Evolutionary conservation across 2,888 invertebrate genomes (phyloP).

Genomic region (Idaea dimidiata): DNA sequence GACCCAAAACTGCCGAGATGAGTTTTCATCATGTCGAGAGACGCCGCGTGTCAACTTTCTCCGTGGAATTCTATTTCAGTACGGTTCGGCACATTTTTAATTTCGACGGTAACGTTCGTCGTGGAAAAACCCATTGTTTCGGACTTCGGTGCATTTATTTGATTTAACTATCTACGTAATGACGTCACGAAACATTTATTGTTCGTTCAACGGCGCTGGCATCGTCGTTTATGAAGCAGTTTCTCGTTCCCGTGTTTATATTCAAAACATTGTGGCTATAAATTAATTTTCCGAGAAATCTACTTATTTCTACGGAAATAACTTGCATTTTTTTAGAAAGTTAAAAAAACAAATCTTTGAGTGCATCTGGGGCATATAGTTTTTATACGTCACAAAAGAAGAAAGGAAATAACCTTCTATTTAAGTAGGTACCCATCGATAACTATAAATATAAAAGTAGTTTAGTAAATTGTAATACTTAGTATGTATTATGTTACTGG

Average conservation of each 20-base stretch:
- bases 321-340: conserved; percentile 2
- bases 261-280: background rate
- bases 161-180: conserved; percentile 19
- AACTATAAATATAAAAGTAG: too few relatives aligned
- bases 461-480: too few relatives aligned
- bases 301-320: background rate
- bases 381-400: background rate
- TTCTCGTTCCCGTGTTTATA: conserved; percentile 9
- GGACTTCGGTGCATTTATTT: conserved; percentile 33
- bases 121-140: conserved; percentile 54
- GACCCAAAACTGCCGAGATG: conserved; percentile 70
- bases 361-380: background rate
- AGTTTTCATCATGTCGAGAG: conserved; percentile 55
- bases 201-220: conserved; percentile 5
- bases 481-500: too few relatives aligned
- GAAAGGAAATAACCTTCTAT: too few relatives aligned
- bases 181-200: conserved; percentile 26
- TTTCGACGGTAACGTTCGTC: conserved; percentile 39
- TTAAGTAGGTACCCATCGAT: too few relatives aligned
- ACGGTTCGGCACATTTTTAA: conserved; percentile 50
- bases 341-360: background rate
- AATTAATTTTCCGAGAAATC: conserved; percentile 1
- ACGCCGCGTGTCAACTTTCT: conserved; percentile 67
- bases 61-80: conserved; percentile 62
- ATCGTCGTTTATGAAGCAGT: conserved; percentile 12